Percentiles rank a stretch among this genome's conserved stretches.
These are phyloP conservation scores for Probaryconus sp. DNA, from an alignment of 1,140 invertebrate genomes.

Conservation along the genomic window DNA sequence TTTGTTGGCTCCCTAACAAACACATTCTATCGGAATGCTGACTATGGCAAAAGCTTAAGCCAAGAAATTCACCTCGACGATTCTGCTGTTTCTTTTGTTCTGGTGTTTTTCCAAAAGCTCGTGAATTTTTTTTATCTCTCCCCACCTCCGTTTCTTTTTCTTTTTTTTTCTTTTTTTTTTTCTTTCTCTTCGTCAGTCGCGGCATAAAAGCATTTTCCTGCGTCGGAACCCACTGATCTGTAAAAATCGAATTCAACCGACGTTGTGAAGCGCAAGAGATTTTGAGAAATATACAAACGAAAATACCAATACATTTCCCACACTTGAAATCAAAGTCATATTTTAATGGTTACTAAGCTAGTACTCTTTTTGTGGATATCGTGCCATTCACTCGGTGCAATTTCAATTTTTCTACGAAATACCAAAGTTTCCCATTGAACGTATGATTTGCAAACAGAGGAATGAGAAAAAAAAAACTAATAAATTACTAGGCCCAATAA, in stretches of 20 bases:
- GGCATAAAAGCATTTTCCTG: constrained; percentile 30
- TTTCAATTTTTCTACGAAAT: constrained; percentile 16
- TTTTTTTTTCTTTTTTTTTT: constrained; percentile 9
- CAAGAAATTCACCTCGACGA: constrained; percentile 43
- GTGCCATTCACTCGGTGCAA: constrained; percentile 1
- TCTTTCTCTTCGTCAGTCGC: constrained; percentile 17
- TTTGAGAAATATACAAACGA: constrained; percentile 50
- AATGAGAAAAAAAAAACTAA: neutral
- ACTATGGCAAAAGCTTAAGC: constrained; percentile 46
- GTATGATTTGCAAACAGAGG: neutral
- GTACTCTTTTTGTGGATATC: constrained; percentile 13
- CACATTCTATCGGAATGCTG: constrained; percentile 39
- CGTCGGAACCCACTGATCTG: constrained; percentile 35
- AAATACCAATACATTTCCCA: constrained; percentile 19
- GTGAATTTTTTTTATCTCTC: constrained; percentile 16
- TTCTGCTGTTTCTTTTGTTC: constrained; percentile 49
- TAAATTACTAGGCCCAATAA: constrained; percentile 33
- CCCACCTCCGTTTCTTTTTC: neutral
- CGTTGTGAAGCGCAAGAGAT: constrained; percentile 32
- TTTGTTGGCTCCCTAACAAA: constrained; percentile 37
- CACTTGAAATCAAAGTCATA: constrained; percentile 19
- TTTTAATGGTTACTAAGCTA: constrained; percentile 34
- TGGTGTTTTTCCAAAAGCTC: constrained; percentile 54
- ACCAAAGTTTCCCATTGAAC: constrained; percentile 12
- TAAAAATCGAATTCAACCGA: constrained; percentile 45